Base-by-base conservation (phyloP, 2,797 vertebrate species). In the Australoheros facetus region DNA sequence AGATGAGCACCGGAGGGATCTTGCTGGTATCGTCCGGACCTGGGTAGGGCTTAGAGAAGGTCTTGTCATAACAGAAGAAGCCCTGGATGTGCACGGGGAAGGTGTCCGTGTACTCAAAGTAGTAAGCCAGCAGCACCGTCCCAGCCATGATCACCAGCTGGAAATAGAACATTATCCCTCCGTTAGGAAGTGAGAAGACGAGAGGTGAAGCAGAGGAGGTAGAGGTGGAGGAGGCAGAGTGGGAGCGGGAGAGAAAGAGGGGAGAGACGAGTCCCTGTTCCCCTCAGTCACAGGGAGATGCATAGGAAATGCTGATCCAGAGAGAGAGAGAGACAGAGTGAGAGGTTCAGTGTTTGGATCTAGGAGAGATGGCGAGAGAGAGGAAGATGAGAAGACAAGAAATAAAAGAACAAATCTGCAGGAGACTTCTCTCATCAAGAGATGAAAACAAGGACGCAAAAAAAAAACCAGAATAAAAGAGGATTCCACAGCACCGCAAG, bases 91-190 rank as follows among this genome's bases (percentile, higher is more conserved):
- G 97, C 56, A 97, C 97, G 0, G 97, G 96, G 92, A 98, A 98
- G 23, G 97, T 97, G 93, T 98, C 97, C 0, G 97, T 97, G 94
- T 96, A 98, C 92, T 98, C 97, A 34, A 98, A 96, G 93, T 97
- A 97, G 93, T 98, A 98, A 4, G 97, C 97, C 62, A 98, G 94
- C 86, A 98, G 94, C 81, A 97, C 95, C 8, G 96, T 97, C 57
- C 96, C 95, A 16, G 96, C 96, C 96, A 98, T 96, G 89, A 98
- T 96, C 89, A 97, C 96, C 82, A 97, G 93, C 97, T 98, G 95
- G 87, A 95, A 94, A 91, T 93, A 95, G 80, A 94, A 95, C 92
- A 95, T 94, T 80, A 88, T 93, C 86, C 87, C 82, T 42, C 80
- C 7, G 90, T 94, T 92, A 90, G 85, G 69, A 88, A 56, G 79